Evolutionary conservation across 2,888 invertebrate species (phyloP).

Genomic region (Julus scandinavius): DNA sequence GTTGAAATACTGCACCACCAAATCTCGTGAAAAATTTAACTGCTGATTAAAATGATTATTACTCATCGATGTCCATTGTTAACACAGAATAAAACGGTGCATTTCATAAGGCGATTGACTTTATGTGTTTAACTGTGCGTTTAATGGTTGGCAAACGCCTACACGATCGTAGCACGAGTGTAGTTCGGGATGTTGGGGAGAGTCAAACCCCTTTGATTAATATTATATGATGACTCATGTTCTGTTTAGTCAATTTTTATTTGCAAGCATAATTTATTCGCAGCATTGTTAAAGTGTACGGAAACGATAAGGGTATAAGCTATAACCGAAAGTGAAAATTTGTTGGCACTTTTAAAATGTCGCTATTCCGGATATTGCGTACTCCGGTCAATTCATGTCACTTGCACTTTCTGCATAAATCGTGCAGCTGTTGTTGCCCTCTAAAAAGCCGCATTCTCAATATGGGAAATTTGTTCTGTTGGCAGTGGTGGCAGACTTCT

Average conservation of each 20-base stretch:
- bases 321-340: too few species aligned
- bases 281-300: background rate
- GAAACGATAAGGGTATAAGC: background rate
- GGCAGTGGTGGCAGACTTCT: too few species aligned
- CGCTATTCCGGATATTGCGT: too few species aligned
- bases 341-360: too few species aligned
- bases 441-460: too few species aligned
- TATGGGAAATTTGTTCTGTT: too few species aligned
- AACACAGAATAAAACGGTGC: background rate
- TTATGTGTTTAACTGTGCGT: background rate
- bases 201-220: background rate
- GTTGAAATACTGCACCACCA: background rate
- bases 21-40: background rate
- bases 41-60: background rate
- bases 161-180: background rate
- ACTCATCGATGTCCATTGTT: slow-evolving; percentile 5
- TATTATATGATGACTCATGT: background rate
- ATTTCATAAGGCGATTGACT: background rate
- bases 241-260: background rate
- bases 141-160: background rate
- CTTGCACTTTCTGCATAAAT: too few species aligned
- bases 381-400: too few species aligned
- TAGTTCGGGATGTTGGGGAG: background rate
- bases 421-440: too few species aligned
- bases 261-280: background rate